Percentiles rank a stretch among this genome's conserved stretches.
These are phyloP conservation scores for Gymnodraco acuticeps DNA, from an alignment of 2,797 vertebrate genomes.

Conservation along the genomic window DNA sequence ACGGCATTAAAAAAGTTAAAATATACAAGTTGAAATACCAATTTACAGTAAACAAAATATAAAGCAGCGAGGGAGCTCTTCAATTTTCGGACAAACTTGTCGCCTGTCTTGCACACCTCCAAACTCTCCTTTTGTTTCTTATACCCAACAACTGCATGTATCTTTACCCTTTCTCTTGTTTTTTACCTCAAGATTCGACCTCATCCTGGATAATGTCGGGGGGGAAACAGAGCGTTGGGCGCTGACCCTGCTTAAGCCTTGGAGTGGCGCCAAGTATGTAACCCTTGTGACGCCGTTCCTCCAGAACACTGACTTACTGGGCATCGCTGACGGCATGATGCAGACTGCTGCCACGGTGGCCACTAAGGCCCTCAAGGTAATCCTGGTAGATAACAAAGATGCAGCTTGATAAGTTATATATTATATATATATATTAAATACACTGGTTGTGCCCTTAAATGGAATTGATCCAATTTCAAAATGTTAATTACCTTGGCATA, in stretches of 20 bases:
- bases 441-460: not conserved
- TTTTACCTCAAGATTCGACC: constrained; percentile 89
- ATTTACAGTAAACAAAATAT: too few species aligned
- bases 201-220: constrained; percentile 95
- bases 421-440: constrained; percentile 1
- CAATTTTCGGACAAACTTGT: not conserved
- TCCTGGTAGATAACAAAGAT: not conserved
- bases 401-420: not conserved
- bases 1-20: too few species aligned
- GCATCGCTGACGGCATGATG: constrained; percentile 95
- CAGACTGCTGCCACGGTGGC: constrained; percentile 89
- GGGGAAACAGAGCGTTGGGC: constrained; percentile 94
- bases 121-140: not conserved
- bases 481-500: not conserved
- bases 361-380: constrained; percentile 91
- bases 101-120: not conserved
- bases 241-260: constrained; percentile 89
- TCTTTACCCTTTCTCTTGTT: constrained; percentile 5
- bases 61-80: constrained; percentile 4
- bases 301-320: constrained; percentile 92
- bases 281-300: constrained; percentile 96
- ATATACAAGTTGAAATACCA: too few species aligned
- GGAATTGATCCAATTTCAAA: not conserved
- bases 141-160: not conserved
- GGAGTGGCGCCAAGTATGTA: constrained; percentile 94